Percentiles rank a stretch among this genome's conserved stretches.
Evolutionary conservation across 2,797 vertebrate species (phyloP).

Genomic region (Danio tinwini): DNA sequence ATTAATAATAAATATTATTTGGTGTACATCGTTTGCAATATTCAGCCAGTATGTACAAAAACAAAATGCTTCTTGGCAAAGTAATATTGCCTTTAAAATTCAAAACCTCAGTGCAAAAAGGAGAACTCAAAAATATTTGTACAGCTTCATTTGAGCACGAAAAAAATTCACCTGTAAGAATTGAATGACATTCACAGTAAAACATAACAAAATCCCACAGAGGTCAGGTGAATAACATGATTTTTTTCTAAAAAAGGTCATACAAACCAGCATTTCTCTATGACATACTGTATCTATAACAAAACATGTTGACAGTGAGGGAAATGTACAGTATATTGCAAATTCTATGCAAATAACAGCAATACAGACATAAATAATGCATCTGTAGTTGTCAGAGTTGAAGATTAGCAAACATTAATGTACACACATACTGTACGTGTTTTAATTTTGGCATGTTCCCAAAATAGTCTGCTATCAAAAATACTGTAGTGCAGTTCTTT

Average conservation of each 20-base stretch:
- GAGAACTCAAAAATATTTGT: slow-evolving; percentile 49
- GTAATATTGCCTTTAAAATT: slow-evolving; percentile 47
- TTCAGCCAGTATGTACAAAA: slow-evolving; percentile 24
- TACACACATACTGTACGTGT: not conserved
- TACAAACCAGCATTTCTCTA: slow-evolving; percentile 13
- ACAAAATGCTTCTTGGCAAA: slow-evolving; percentile 39
- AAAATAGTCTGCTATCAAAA: slow-evolving; percentile 33
- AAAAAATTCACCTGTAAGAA: slow-evolving; percentile 40
- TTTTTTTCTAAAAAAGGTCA: slow-evolving; percentile 25
- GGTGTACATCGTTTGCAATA: slow-evolving; percentile 42
- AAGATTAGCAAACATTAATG: slow-evolving; percentile 12
- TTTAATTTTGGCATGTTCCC: slow-evolving; percentile 4
- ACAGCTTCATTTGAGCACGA: slow-evolving; percentile 38
- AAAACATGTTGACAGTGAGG: slow-evolving; percentile 29
- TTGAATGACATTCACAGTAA: slow-evolving; percentile 38
- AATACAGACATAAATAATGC: slow-evolving; percentile 25
- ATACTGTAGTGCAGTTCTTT: slow-evolving; percentile 27
- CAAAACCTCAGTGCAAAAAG: slow-evolving; percentile 49
- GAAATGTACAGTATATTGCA: not conserved
- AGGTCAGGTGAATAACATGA: slow-evolving; percentile 39
- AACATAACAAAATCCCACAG: slow-evolving; percentile 13
- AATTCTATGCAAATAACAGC: slow-evolving; percentile 31
- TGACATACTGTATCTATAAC: slow-evolving; percentile 9
- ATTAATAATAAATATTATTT: slow-evolving; percentile 36
- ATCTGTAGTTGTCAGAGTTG: not conserved